Evolutionary conservation across 2,797 vertebrate genomes (phyloP).

Genomic region (Cynopterus sphinx): DNA sequence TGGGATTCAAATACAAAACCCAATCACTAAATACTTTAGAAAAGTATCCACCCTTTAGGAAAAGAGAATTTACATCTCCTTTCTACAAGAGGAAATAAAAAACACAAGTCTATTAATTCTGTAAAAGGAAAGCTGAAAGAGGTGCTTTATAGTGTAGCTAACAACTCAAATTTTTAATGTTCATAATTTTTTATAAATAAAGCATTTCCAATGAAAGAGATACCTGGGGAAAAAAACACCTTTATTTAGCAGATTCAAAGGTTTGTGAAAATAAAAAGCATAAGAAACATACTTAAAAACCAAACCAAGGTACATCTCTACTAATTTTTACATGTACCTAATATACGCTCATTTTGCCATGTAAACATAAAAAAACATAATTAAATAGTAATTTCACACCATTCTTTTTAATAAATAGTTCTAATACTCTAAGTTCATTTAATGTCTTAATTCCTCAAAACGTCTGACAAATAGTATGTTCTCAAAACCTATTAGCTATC

Average conservation of each 20-base stretch:
- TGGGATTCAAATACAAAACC: constrained; percentile 1
- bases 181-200: neutral
- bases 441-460: neutral
- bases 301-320: constrained; percentile 24
- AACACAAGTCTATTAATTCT: neutral
- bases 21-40: constrained; percentile 23
- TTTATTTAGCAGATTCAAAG: constrained; percentile 33
- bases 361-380: constrained; percentile 35
- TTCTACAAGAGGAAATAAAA: neutral
- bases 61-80: neutral
- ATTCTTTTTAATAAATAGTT: constrained; percentile 36
- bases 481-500: neutral
- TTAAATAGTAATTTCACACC: constrained; percentile 23
- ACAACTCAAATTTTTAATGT: neutral
- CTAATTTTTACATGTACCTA: constrained; percentile 30
- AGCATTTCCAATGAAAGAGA: constrained; percentile 25
- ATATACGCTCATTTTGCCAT: constrained; percentile 34
- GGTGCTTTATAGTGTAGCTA: neutral
- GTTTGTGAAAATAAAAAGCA: neutral
- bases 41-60: neutral
- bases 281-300: constrained; percentile 20
- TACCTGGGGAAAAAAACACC: neutral
- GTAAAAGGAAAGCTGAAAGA: neutral
- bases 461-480: neutral
- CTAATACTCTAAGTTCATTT: constrained; percentile 22